Conservation (phyloP, 2,888 invertebrate species). For the Dryadula phaetusa region DNA sequence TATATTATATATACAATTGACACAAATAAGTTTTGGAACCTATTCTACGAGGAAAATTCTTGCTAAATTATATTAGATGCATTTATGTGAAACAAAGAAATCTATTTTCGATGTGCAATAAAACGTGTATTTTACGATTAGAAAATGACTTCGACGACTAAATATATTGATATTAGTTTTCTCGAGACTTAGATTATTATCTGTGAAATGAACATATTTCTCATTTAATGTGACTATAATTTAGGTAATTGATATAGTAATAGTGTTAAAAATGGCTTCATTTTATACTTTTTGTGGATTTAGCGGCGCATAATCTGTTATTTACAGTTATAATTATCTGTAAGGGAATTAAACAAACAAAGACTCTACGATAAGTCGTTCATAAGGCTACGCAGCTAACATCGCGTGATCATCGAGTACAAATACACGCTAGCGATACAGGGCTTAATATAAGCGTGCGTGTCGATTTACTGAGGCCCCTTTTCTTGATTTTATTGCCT, state of each 20-base stretch:
- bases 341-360: slow-evolving; percentile 21
- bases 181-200: slow-evolving; percentile 29
- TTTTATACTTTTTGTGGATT: slow-evolving; percentile 10
- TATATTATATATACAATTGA: not conserved
- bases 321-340: slow-evolving; percentile 18
- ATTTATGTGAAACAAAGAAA: slow-evolving; percentile 39
- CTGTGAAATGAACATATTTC: slow-evolving; percentile 20
- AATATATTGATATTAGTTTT: slow-evolving; percentile 31
- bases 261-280: slow-evolving; percentile 8
- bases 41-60: slow-evolving; percentile 25
- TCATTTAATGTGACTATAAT: slow-evolving; percentile 28
- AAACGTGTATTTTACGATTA: slow-evolving; percentile 32
- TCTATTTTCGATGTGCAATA: slow-evolving; percentile 42
- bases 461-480: slow-evolving; percentile 23
- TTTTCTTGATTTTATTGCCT: slow-evolving; percentile 24
- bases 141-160: slow-evolving; percentile 28
- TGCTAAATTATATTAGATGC: slow-evolving; percentile 19
- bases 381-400: slow-evolving; percentile 16
- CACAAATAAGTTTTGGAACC: slow-evolving; percentile 7
- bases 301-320: slow-evolving; percentile 1
- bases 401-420: slow-evolving; percentile 16
- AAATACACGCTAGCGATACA: slow-evolving; percentile 2
- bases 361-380: not conserved
- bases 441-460: slow-evolving; percentile 17
- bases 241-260: slow-evolving; percentile 30